Conservation (phyloP, 1,140 invertebrate genomes). For the Bombus huntii region DNA sequence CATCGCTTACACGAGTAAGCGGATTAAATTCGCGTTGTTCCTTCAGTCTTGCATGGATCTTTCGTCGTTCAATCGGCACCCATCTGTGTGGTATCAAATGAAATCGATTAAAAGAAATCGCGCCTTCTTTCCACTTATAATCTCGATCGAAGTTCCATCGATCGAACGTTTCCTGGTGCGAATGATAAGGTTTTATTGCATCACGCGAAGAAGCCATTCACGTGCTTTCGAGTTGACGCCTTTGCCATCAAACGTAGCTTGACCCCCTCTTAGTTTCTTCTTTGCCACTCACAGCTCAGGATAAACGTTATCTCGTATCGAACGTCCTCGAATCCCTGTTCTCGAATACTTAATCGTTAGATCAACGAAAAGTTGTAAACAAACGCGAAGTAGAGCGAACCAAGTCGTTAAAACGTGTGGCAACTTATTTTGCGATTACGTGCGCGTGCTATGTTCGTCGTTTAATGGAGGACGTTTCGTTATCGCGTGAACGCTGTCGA, state of each 20-base stretch:
- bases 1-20: constrained; percentile 30
- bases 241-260: constrained; percentile 32
- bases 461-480: constrained; percentile 28
- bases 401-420: background rate
- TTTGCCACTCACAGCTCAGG: constrained; percentile 9
- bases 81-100: background rate
- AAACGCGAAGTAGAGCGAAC: background rate
- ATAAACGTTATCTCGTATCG: constrained; percentile 38
- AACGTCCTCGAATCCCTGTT: background rate
- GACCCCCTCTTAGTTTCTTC: too few relatives aligned
- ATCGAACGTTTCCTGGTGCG: background rate
- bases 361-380: background rate
- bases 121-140: background rate
- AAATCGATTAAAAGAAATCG: background rate
- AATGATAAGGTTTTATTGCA: constrained; percentile 38
- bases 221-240: constrained; percentile 27
- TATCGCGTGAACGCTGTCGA: constrained; percentile 15
- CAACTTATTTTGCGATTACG: background rate
- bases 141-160: background rate
- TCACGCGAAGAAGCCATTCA: constrained; percentile 23
- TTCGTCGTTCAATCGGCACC: background rate
- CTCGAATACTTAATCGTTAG: background rate
- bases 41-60: background rate
- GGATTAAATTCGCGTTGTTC: background rate
- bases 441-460: background rate